phyloP scores from a whole-genome alignment of 1,140 invertebrate species.

The Apis cerana region DNA sequence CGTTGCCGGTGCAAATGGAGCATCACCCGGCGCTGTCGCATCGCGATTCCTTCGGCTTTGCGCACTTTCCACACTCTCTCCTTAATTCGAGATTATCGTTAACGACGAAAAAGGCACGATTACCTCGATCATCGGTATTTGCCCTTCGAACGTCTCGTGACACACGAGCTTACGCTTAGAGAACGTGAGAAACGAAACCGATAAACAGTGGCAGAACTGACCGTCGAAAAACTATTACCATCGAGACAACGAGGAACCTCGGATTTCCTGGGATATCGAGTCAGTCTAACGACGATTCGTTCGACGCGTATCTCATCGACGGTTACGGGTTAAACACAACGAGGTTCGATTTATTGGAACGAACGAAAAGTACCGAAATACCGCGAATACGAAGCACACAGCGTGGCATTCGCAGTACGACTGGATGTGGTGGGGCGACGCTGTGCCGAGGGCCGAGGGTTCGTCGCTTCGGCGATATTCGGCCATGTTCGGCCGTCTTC shows the following conservation, averaged over 20 bases:
- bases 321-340: conserved; percentile 15
- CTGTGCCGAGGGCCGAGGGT: conserved; percentile 68
- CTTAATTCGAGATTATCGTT: background rate
- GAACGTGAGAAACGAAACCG: background rate
- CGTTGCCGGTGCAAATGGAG: conserved; percentile 33
- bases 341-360: conserved; percentile 17
- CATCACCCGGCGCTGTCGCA: conserved; percentile 35
- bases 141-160: background rate
- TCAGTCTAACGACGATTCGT: background rate
- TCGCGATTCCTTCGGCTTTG: conserved; percentile 29
- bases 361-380: conserved; percentile 37
- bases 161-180: conserved; percentile 4
- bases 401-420: conserved; percentile 73
- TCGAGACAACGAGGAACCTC: background rate
- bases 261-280: background rate
- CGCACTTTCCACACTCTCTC: conserved; percentile 23
- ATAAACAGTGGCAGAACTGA: background rate
- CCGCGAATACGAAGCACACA: conserved; percentile 63
- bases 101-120: conserved; percentile 19
- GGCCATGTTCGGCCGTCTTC: conserved; percentile 56
- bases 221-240: background rate
- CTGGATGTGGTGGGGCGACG: conserved; percentile 72
- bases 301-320: background rate
- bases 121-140: background rate
- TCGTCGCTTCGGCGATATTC: conserved; percentile 68